Base-by-base conservation (phyloP, 2,888 invertebrate genomes). In the Perizoma flavofasciatum region DNA sequence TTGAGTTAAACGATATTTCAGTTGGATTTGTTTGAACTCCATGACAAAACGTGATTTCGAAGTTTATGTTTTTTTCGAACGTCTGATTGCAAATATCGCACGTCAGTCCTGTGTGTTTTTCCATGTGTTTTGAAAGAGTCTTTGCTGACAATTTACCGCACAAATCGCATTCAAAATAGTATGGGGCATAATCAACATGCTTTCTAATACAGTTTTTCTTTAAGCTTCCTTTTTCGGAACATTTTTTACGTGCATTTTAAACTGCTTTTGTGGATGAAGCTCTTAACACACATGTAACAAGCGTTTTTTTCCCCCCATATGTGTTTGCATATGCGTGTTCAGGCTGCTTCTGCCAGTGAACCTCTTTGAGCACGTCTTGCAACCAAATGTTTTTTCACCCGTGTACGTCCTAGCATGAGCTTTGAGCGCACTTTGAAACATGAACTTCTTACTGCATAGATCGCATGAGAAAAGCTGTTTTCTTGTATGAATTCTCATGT, bases 211-310 rank as follows among this genome's bases (percentile, higher is more conserved):
- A 22, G 9, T 46, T 9, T 11, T 9, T 11, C 5, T 33, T 0
- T 33, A 46, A 33, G 5, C 4, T 33, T 1, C 6, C 4, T 33
- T 32, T 33, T 6, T 7, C 4, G 5, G 4, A 33, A 9, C 32
- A 46, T 32, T 1, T 7, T 33, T 46, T 32, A 43, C 41, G 41
- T n/a, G 41, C 0, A 43, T 43, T n/a, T 43, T 8, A 37, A 37
- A 37, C 37, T 37, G 41, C 10, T 9, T 43, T 45, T 45, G 22
- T 45, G 6, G 6, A 35, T 48, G 48, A 48, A 48, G 8, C 10
- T 35, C 7, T 35, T 48, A 5, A 2, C 5, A n/a, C 48, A 48
- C 0, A 5, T 10, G 5, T 35, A 7, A 10, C 48, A 48, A 9
- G 48, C 34, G 6, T 10, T 10, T 10, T 35, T 48, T 7, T 48